Conservation (phyloP, 2,888 invertebrate genomes). For the Heliconius sara region DNA sequence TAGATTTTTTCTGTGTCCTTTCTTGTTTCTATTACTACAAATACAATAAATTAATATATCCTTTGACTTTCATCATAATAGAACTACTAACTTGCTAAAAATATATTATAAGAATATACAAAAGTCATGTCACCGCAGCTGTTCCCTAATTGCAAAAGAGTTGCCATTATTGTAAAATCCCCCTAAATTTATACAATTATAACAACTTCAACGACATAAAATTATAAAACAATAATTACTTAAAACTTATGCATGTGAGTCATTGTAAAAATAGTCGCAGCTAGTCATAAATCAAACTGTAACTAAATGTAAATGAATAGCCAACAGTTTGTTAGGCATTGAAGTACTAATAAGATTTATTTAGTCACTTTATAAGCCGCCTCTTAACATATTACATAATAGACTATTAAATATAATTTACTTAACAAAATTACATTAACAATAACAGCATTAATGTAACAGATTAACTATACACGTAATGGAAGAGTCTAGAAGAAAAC, state of each 20-base stretch:
- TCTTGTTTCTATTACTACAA: neutral
- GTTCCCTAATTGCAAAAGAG: slow-evolving; percentile 9
- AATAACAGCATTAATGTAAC: neutral
- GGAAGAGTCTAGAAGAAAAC: neutral
- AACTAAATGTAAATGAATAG: neutral
- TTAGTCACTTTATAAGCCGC: slow-evolving; percentile 4
- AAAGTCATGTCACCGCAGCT: slow-evolving; percentile 6
- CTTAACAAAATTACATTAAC: slow-evolving; percentile 15
- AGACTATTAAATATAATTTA: neutral
- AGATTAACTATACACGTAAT: neutral
- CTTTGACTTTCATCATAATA: neutral
- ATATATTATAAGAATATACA: neutral
- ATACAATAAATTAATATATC: neutral
- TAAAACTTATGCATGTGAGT: neutral
- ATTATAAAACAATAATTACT: slow-evolving; percentile 6
- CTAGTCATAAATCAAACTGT: neutral
- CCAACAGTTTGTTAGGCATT: neutral
- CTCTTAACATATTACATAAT: neutral
- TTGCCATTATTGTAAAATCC: neutral
- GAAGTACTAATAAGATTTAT: slow-evolving; percentile 17
- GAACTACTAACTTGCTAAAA: neutral
- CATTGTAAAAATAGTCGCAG: slow-evolving; percentile 14
- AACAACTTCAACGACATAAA: neutral
- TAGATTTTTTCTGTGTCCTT: no score
- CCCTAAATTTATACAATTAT: neutral